Evolutionary conservation across 2,113 vertebrate species (phyloP).

Genomic region (Jacana jacana): DNA sequence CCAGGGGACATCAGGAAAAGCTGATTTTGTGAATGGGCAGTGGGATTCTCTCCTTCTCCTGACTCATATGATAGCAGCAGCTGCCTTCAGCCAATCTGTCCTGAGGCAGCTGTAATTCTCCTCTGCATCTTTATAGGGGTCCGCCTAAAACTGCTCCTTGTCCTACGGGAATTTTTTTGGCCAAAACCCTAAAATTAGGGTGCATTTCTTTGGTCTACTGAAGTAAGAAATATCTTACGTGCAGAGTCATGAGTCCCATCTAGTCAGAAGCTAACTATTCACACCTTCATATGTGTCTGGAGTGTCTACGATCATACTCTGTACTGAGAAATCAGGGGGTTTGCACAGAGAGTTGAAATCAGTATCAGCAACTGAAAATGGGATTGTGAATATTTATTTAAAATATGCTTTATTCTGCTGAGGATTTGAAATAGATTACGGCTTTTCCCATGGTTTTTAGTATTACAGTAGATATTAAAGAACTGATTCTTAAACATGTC

Average conservation of each 20-base stretch:
- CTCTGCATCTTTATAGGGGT: rapidly evolving
- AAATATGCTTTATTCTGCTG: rapidly evolving
- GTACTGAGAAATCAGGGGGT: not conserved
- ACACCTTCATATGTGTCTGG: not conserved
- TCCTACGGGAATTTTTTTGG: not conserved
- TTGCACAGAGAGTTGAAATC: not conserved
- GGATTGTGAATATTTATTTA: not conserved
- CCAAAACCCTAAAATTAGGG: not conserved
- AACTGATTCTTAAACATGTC: not conserved
- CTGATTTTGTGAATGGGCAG: not conserved
- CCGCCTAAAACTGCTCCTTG: not conserved
- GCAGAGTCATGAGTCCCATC: not conserved
- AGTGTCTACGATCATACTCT: not conserved
- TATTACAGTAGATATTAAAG: not conserved
- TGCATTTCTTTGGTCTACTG: not conserved
- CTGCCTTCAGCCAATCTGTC: not conserved
- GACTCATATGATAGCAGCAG: not conserved
- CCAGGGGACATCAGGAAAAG: not conserved
- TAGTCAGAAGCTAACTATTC: not conserved
- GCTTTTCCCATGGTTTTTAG: not conserved
- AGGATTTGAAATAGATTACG: not conserved
- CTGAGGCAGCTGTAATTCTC: not conserved
- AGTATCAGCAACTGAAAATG: not conserved
- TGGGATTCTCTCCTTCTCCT: not conserved
- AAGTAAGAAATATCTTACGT: not conserved